phyloP scores from a whole-genome alignment of 1,140 invertebrate genomes.

The Diachasma alloeum region DNA sequence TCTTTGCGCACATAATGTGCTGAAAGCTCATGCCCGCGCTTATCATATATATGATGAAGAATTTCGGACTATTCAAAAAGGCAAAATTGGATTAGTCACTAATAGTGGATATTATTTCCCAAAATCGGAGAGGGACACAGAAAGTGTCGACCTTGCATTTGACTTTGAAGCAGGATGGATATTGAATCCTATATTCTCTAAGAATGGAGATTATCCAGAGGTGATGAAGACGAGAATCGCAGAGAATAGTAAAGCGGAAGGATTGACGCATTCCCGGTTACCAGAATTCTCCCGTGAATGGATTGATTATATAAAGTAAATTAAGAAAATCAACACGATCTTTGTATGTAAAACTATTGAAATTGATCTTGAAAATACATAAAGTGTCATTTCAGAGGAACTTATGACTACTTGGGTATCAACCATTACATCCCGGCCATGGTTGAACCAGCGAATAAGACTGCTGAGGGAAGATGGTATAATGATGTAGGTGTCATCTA shows the following conservation, averaged over 20 bases:
- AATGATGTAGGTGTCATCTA: too few species aligned
- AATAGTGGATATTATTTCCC: slow-evolving; percentile 30
- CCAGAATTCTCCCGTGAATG: slow-evolving; percentile 44
- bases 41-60: slow-evolving; percentile 72
- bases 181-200: slow-evolving; percentile 69
- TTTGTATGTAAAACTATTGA: too few species aligned
- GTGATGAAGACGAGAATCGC: slow-evolving; percentile 66
- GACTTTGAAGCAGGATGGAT: slow-evolving; percentile 70
- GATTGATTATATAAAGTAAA: neutral
- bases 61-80: slow-evolving; percentile 69
- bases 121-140: slow-evolving; percentile 30
- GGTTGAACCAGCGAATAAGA: too few species aligned
- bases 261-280: slow-evolving; percentile 63
- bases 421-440: too few species aligned
- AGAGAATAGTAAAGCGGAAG: slow-evolving; percentile 65
- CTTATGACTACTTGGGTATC: too few species aligned
- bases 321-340: neutral
- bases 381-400: too few species aligned
- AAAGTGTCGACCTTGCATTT: slow-evolving; percentile 39
- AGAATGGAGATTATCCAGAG: slow-evolving; percentile 69
- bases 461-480: too few species aligned
- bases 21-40: slow-evolving; percentile 67
- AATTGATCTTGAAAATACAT: too few species aligned
- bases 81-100: slow-evolving; percentile 53
- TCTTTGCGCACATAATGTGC: slow-evolving; percentile 63